Evolutionary conservation across 2,797 vertebrate genomes (phyloP), one percentile per base, ranked within the genome.

Genomic region (Chrysocyon brachyurus): DNA sequence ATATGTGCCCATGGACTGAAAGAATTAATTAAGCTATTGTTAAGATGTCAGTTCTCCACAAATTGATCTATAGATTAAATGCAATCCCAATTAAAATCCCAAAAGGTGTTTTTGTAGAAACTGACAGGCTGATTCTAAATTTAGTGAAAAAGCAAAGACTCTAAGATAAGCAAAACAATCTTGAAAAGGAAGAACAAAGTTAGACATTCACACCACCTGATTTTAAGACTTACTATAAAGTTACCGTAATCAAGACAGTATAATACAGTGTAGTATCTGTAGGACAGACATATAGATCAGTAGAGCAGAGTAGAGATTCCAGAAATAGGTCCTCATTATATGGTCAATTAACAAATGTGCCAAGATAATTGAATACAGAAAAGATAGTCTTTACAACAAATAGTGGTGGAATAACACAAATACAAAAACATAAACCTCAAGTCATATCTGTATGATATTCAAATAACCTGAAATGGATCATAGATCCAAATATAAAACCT

Each of bases 121-220:
- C 40, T 95, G 77, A 33, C 46, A 84, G 15, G 54, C 15, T 1
- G 49, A 75, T 81, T 84, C n/a, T 82, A 96, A 91, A 93, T 68
- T 72, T 90, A 68, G 77, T 33, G 0, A 17, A 91, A 93, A 97
- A 79, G 26, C 31, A 63, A 94, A 95, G 46, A 89, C 57, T 16
- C 28, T 82, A 40, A 24, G 72, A 46, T 72, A 21, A 90, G 6
- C 26, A 61, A 61, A 93, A 59, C 26, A 84, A 78, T 36, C 54
- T 40, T 88, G 49, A 72, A 92, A 90, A 81, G 70, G 57, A 94
- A 85, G 21, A 83, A 78, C 9, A 31, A 49, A 40, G 7, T 82
- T 61, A 3, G 63, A 36, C 10, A 68, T 4, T 87, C 31, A 54
- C 26, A 54, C 7, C 19, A 56, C 5, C 52, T 73, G 36, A 75